A percentile compares a stretch with the other conserved stretches of the same genome.
These are phyloP conservation scores for Periophthalmus modestus DNA, from an alignment of 2,113 vertebrate genomes.

Conservation along the genomic window DNA sequence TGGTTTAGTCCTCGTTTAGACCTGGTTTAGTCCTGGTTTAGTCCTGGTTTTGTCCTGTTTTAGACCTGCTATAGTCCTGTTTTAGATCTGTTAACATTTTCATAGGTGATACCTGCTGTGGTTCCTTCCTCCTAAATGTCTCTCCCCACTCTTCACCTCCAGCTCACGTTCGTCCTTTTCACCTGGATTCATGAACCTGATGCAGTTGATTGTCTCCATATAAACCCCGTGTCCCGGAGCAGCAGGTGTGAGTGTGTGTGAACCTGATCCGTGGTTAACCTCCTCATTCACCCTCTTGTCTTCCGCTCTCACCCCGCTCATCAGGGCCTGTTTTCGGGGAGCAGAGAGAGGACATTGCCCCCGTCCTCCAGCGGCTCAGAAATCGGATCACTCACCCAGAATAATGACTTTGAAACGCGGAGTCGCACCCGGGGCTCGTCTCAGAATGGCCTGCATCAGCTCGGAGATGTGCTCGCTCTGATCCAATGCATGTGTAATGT, in stretches of 20 bases:
- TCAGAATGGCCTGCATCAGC: background rate
- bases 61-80: too few relatives aligned
- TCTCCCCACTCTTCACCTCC: too few relatives aligned
- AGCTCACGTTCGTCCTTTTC: too few relatives aligned
- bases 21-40: too few relatives aligned
- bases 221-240: background rate
- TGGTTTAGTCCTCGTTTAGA: too few relatives aligned
- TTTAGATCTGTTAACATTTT: too few relatives aligned
- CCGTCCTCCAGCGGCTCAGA: background rate
- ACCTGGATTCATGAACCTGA: too few relatives aligned
- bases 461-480: background rate
- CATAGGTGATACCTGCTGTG: too few relatives aligned
- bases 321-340: slow-evolving; percentile 17
- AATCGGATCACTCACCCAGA: slow-evolving; percentile 43
- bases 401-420: slow-evolving; percentile 51
- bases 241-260: slow-evolving; percentile 5
- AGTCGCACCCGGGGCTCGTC: background rate
- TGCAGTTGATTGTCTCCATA: background rate
- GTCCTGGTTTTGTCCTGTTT: too few relatives aligned
- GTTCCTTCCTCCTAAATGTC: too few relatives aligned
- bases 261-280: slow-evolving; percentile 33
- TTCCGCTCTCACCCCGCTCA: slow-evolving; percentile 2
- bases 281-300: slow-evolving; percentile 28
- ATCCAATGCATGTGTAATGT: slow-evolving; percentile 1
- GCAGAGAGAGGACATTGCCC: background rate